Evolutionary conservation across 1,140 invertebrate species (phyloP).

Genomic region (Branchinecta lindahli): DNA sequence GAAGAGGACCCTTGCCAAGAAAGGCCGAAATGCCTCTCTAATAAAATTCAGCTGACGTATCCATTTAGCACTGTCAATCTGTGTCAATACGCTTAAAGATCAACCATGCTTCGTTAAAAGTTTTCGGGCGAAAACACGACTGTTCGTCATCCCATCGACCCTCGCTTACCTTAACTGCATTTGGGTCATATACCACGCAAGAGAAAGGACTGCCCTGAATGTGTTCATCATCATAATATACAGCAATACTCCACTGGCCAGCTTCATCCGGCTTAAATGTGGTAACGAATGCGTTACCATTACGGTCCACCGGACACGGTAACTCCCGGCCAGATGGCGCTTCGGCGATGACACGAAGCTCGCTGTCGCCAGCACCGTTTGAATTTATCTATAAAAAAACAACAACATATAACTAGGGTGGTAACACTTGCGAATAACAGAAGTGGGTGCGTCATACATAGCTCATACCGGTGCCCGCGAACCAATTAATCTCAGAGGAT

Average conservation of each 20-base stretch:
- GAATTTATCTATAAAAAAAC: constrained; percentile 45
- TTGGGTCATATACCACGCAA: constrained; percentile 91
- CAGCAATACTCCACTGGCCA: constrained; percentile 89
- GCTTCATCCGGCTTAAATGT: constrained; percentile 93
- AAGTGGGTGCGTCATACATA: too few relatives aligned
- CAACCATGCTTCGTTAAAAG: too few relatives aligned
- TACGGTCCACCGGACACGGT: constrained; percentile 54
- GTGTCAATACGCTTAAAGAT: too few relatives aligned
- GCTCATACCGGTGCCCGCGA: too few relatives aligned
- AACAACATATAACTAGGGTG: constrained; percentile 11
- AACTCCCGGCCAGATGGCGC: constrained; percentile 64
- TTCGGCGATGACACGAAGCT: constrained; percentile 69
- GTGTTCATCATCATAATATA: constrained; percentile 85
- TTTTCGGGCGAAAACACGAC: too few relatives aligned
- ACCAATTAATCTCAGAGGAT: too few relatives aligned
- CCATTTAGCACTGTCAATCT: too few relatives aligned
- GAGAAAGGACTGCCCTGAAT: constrained; percentile 92
- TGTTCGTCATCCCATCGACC: too few relatives aligned
- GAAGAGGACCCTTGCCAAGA: too few relatives aligned
- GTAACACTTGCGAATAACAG: too few relatives aligned
- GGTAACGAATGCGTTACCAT: constrained; percentile 63
- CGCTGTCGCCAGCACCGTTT: constrained; percentile 53
- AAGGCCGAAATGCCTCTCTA: too few relatives aligned
- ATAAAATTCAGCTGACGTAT: too few relatives aligned
- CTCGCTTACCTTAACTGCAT: constrained; percentile 54